phyloP scores from a whole-genome alignment of 2,888 invertebrate species.

The Coenonympha arcania region DNA sequence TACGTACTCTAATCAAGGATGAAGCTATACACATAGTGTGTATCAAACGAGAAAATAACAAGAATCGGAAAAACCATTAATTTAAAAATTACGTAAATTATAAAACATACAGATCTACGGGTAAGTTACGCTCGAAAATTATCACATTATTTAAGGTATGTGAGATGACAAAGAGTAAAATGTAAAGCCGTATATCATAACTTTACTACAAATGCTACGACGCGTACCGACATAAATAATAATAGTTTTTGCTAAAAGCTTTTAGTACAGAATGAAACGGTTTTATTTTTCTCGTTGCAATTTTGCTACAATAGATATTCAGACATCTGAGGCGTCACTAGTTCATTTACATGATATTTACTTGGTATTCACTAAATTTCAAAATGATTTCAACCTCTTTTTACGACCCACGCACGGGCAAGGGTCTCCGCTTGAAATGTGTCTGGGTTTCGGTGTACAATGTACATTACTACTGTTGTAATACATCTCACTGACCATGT shows the following conservation, averaged over 20 bases:
- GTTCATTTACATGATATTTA: neutral
- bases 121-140: neutral
- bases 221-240: neutral
- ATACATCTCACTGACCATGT: too few relatives aligned
- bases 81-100: neutral
- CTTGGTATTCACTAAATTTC: too few relatives aligned
- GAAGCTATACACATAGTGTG: too few relatives aligned
- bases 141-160: neutral
- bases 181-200: neutral
- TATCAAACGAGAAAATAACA: too few relatives aligned
- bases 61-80: neutral
- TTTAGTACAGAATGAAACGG: neutral
- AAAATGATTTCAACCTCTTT: too few relatives aligned
- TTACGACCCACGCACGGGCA: too few relatives aligned
- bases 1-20: too few relatives aligned
- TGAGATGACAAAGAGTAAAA: neutral
- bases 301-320: neutral
- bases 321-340: neutral
- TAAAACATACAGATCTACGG: neutral
- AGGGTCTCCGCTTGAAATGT: too few relatives aligned
- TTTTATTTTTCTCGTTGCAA: neutral
- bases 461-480: too few relatives aligned
- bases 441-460: too few relatives aligned
- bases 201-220: neutral
- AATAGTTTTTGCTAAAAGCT: slow-evolving; percentile 4